Evolutionary conservation across 1,140 invertebrate species (phyloP), one percentile per base, ranked within the genome.

Genomic region (Papilio machaon): DNA sequence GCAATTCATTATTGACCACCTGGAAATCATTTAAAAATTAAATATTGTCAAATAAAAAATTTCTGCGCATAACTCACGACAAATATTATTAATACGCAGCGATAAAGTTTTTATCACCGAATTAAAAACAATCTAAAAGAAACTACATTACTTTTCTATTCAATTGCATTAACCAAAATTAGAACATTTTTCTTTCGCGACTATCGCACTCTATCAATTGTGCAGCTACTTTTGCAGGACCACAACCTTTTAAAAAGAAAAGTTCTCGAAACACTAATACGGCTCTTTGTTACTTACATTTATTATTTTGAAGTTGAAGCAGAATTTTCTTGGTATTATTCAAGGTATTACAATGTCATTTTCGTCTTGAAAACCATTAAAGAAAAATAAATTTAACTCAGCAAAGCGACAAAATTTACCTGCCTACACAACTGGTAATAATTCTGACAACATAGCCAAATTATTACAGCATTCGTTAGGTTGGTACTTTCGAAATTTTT

Each of bases 201-300:
- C 85, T 91, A 92, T 93, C 92, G 92, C 90, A 91, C 92, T 93
- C 87, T 93, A 91, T 90, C 89, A 93, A 91, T 92, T 93, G 91
- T 93, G 93, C 87, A 92, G 92, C 92, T 94, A 94, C 92, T 94
- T 94, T 94, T 92, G 90, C 88, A 92, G 89, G 92, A 89, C 86
- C 90, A 90, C 91, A 94, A 94, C 92, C 91, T 94, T 93, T 92
- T 91, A 88, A 88, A 87, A 91, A 92, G 87, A 90, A 94, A 94
- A 94, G 90, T 94, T 93, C 87, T 87, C 81, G 81, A 91, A 94
- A 94, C 88, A 94, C 82, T 87, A 83, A 85, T 88, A 89, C 81
- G 84, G 58, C 80, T 87, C 84, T 87, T 85, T 89, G 84, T 84
- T 88, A 88, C 89, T 90, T 84, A 94, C 89, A 88, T 88, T 87